phyloP scores from a whole-genome alignment of 2,888 invertebrate species.

The Automeris io region DNA sequence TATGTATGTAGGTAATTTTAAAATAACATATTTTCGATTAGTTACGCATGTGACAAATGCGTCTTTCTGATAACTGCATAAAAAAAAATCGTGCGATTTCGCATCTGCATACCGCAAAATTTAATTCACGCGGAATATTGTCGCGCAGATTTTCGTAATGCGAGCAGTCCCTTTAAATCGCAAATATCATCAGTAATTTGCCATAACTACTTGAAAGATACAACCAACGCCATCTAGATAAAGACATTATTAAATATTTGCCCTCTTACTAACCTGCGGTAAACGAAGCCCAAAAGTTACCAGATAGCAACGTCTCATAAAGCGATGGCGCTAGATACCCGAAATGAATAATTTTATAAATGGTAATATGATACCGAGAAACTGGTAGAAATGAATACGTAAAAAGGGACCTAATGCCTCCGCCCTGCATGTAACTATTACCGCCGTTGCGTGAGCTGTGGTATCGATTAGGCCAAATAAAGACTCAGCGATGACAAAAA shows the following conservation, averaged over 20 bases:
- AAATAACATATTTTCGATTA: too few species aligned
- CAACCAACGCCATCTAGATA: conserved; percentile 30
- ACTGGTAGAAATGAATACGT: conserved; percentile 20
- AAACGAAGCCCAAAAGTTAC: conserved; percentile 8
- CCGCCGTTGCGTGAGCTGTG: conserved; percentile 21
- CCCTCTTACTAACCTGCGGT: conserved; percentile 1
- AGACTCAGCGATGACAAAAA: conserved; percentile 19
- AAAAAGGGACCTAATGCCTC: conserved; percentile 17
- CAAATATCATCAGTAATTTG: too few species aligned
- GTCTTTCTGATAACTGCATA: too few species aligned
- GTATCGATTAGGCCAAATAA: conserved; percentile 8
- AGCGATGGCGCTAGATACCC: conserved; percentile 29
- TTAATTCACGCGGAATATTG: too few species aligned
- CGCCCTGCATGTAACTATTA: conserved; percentile 24
- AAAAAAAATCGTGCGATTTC: too few species aligned
- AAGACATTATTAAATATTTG: conserved; percentile 15
- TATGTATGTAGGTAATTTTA: too few species aligned
- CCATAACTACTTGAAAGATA: too few species aligned
- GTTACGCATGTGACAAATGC: too few species aligned
- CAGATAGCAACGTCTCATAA: conserved; percentile 14
- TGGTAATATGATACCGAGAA: conserved; percentile 18
- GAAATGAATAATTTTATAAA: conserved; percentile 12
- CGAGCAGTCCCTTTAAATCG: too few species aligned
- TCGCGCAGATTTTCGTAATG: too few species aligned
- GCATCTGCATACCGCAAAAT: too few species aligned